Evolutionary conservation across 2,888 invertebrate genomes (phyloP).

Genomic region (Spilarctia lutea): DNA sequence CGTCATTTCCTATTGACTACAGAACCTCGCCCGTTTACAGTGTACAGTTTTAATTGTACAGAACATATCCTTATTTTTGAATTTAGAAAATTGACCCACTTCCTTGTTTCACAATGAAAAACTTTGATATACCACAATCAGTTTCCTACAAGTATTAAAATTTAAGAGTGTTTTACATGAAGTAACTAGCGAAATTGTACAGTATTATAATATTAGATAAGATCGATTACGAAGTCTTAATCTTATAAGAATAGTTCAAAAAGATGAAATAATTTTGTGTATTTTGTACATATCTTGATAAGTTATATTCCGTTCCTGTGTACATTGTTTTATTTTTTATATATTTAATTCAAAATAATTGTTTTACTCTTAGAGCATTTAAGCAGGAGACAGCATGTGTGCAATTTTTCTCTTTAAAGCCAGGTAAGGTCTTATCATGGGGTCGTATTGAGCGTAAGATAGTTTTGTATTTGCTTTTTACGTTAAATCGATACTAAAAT

Average conservation of each 20-base stretch:
- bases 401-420: neutral
- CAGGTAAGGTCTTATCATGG: neutral
- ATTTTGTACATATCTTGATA: slow-evolving; percentile 83
- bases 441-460: slow-evolving; percentile 57
- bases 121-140: slow-evolving; percentile 78
- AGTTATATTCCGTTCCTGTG: slow-evolving; percentile 85
- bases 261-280: slow-evolving; percentile 71
- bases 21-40: slow-evolving; percentile 34
- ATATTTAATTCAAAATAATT: slow-evolving; percentile 61
- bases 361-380: slow-evolving; percentile 45
- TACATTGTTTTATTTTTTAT: slow-evolving; percentile 67
- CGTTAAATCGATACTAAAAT: slow-evolving; percentile 10
- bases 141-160: slow-evolving; percentile 79
- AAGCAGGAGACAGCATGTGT: slow-evolving; percentile 28
- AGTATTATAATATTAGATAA: slow-evolving; percentile 83
- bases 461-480: slow-evolving; percentile 12
- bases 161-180: slow-evolving; percentile 79
- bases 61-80: slow-evolving; percentile 70
- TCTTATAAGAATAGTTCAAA: slow-evolving; percentile 79
- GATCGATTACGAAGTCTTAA: slow-evolving; percentile 75
- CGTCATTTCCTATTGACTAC: slow-evolving; percentile 22
- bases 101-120: slow-evolving; percentile 63
- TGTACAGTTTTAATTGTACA: slow-evolving; percentile 67
- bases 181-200: slow-evolving; percentile 85
- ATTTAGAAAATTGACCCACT: slow-evolving; percentile 60